Evolutionary conservation across 2,797 vertebrate genomes (phyloP).

Genomic region (Arctocebus calabarensis): DNA sequence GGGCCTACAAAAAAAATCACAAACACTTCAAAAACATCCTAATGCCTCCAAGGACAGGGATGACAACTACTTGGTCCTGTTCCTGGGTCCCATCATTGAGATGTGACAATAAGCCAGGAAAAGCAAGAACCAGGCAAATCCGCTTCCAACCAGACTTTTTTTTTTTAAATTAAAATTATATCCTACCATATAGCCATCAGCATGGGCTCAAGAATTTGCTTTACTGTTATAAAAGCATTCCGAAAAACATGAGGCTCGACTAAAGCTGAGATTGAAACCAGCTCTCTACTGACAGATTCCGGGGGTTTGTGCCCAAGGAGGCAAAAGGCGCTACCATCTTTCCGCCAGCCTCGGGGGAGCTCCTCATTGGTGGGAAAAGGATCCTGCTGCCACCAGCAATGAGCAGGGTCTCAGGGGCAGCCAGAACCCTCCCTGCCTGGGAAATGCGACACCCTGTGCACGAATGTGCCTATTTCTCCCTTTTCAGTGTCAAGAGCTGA

Average conservation of each 20-base stretch:
- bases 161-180: neutral
- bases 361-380: accelerated
- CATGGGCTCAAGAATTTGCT: neutral
- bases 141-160: accelerated
- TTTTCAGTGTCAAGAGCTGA: neutral
- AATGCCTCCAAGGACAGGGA: accelerated
- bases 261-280: neutral
- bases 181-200: neutral
- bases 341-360: accelerated
- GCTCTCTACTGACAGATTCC: accelerated
- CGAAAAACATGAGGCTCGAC: too few species aligned
- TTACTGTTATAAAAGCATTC: neutral
- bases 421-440: accelerated
- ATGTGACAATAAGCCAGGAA: neutral
- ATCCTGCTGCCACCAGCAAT: accelerated
- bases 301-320: accelerated
- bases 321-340: neutral
- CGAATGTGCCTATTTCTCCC: accelerated
- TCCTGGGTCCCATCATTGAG: neutral
- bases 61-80: accelerated
- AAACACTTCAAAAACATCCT: neutral
- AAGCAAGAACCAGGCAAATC: neutral
- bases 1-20: too few species aligned
- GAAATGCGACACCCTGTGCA: neutral
- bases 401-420: neutral